Percentiles rank a stretch among this genome's conserved stretches.
Conservation (phyloP, 2,797 vertebrate genomes). For the Trachops cirrhosus region DNA sequence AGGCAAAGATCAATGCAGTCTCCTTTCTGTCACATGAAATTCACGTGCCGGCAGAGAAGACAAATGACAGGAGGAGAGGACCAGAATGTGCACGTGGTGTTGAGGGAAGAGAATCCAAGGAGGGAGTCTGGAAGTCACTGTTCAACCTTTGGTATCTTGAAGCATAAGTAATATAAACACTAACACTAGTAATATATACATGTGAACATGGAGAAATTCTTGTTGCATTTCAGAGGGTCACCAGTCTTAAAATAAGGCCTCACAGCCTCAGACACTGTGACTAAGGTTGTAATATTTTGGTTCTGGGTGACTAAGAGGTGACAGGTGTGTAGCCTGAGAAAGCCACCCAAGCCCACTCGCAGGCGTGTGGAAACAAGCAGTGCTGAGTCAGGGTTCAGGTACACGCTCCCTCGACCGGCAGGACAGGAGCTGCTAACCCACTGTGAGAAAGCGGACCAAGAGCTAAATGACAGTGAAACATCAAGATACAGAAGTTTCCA, state of each 20-base stretch:
- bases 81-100: background rate
- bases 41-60: background rate
- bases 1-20: background rate
- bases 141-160: background rate
- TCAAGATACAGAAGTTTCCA: background rate
- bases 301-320: constrained; percentile 14
- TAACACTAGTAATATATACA: background rate
- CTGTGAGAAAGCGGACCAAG: background rate
- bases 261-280: background rate
- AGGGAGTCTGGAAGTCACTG: background rate
- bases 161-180: background rate
- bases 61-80: background rate
- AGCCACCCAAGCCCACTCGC: background rate
- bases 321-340: constrained; percentile 19
- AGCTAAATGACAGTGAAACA: background rate
- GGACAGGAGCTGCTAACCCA: background rate
- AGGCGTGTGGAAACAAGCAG: constrained; percentile 22
- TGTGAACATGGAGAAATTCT: background rate
- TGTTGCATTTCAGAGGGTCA: constrained; percentile 13
- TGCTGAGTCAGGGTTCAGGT: background rate
- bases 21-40: background rate
- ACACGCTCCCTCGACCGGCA: background rate
- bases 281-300: constrained; percentile 27
- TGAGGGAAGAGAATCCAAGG: background rate
- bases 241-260: background rate